Conservation (phyloP, 1,140 invertebrate genomes). For the Hestina assimilis region DNA sequence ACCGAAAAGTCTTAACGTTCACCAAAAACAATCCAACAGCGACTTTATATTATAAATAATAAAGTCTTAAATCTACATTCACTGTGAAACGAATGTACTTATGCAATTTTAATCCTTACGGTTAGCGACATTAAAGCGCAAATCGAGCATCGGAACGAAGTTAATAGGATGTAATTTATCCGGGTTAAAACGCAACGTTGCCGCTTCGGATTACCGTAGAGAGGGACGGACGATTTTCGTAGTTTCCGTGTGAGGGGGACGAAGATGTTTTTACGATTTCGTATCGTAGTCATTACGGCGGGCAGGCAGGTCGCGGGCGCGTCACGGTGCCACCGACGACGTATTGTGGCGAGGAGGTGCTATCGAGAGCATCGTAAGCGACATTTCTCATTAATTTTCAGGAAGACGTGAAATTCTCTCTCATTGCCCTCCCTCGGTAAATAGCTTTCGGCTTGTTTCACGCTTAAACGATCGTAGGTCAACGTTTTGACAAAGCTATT, state of each 20-base stretch:
- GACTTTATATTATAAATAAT: slow-evolving; percentile 58
- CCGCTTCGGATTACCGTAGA: slow-evolving; percentile 60
- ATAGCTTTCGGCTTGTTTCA: slow-evolving; percentile 58
- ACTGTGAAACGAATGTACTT: slow-evolving; percentile 42
- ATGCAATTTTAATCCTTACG: slow-evolving; percentile 73
- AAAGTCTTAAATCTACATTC: slow-evolving; percentile 62
- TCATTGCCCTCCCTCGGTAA: slow-evolving; percentile 57
- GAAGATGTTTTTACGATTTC: slow-evolving; percentile 56
- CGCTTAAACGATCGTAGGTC: slow-evolving; percentile 36
- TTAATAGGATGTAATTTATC: slow-evolving; percentile 78
- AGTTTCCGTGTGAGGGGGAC: slow-evolving; percentile 45
- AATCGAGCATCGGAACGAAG: slow-evolving; percentile 67
- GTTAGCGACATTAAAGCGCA: slow-evolving; percentile 62
- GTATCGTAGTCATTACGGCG: slow-evolving; percentile 57
- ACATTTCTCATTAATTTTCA: slow-evolving; percentile 73
- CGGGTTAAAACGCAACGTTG: slow-evolving; percentile 68
- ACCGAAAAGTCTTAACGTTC: slow-evolving; percentile 60
- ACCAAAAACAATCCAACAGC: slow-evolving; percentile 45
- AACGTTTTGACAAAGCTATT: slow-evolving; percentile 26
- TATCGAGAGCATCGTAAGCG: slow-evolving; percentile 63
- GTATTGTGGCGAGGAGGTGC: slow-evolving; percentile 60
- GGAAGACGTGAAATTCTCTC: slow-evolving; percentile 68
- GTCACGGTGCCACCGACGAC: slow-evolving; percentile 51
- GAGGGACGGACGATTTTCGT: slow-evolving; percentile 39
- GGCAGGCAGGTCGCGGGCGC: slow-evolving; percentile 44